Evolutionary conservation across 2,888 invertebrate genomes (phyloP), one percentile per base, ranked within the genome.

Genomic region (Hecatera dysodea): DNA sequence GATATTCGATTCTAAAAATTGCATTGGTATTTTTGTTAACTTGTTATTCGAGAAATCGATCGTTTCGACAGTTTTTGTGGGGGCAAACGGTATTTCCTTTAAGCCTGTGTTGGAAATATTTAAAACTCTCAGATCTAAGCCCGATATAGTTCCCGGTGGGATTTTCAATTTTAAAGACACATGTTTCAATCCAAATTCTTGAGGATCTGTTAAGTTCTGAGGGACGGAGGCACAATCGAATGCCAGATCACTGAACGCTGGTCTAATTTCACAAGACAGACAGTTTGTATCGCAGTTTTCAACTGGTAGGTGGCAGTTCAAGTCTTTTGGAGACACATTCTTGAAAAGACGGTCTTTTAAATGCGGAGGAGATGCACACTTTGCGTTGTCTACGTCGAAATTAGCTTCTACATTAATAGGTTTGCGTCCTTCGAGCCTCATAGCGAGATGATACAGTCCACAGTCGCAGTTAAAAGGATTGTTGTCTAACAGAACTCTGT

Each of bases 391-490:
- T 0, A 85, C 1, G 0, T 27, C 36, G 0, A 86, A 55, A 2
- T 52, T 70, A 0, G 77, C 56, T 59, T 67, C 81, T 5, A 27
- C n/a, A 0, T 9, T 8, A 0, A 44, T 0, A 0, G 59, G 36
- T 1, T 19, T 46, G 0, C n/a, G 19, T 0, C 74, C 75, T 15
- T 24, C 17, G 0, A 72, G 9, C 11, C 80, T 42, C 33, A 72
- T 44, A 0, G 64, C 63, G 0, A 91, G 73, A 5, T 67, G 46
- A 52, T 86, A 89, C 0, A 91, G 59, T 0, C 29, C 6, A 61
- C 93, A 93, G 69, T 90, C 89, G 74, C 93, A 92, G 9, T 0
- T 0, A 29, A 89, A 80, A 0, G 91, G 91, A 64, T 93, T 93
- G 60, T 85, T 15, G 19, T 84, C 86, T 0, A 93, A 69, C 0